Base-by-base conservation (phyloP, 2,888 invertebrate species). In the Drosophila kambysellisi region DNA sequence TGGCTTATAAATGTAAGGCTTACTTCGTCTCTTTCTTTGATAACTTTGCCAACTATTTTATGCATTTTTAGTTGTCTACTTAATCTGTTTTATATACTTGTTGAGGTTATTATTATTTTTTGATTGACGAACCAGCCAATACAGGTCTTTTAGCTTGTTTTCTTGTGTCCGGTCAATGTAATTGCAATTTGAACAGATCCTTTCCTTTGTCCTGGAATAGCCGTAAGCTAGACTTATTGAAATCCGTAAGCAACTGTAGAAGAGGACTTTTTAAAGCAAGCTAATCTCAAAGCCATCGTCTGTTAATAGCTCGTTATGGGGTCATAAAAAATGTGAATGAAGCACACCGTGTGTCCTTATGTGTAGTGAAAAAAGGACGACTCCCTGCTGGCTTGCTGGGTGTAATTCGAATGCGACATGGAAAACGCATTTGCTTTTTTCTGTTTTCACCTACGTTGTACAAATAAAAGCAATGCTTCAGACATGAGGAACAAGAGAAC, bases 371-470 rank as follows among this genome's bases (percentile, higher is more conserved):
- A 39, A 56, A 50, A 30, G 56, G 12, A 39, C 56, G 57, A 57
- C 46, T 57, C 33, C 53, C 58, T 52, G 43, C 37, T 51, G 58
- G 46, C 41, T 35, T 56, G 43, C 63, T 50, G 64, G 59, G 52
- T 61, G 60, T 81, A 58, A 61, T 57, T 54, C 51, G 62, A 72
- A 61, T 66, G 74, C 67, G 72, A 82, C 81, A 82, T 84, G 84
- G 72, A 84, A 84, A 82, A 82, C 82, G 82, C 81, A 82, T 82
- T 82, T 82, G 67, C 48, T 43, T 48, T 41, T 56, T 58, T 30
- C 41, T 37, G 35, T 53, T 51, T 60, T 41, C 59, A 67, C 17
- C 66, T 65, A 57, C 56, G 20, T 33, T n/a, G 52, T 39, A 20
- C 63, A 46, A 32, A 60, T 58, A 59, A 58, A 67, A 43, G 59